phyloP scores from a whole-genome alignment of 2,113 vertebrate genomes.

The Daphoenositta chrysoptera region DNA sequence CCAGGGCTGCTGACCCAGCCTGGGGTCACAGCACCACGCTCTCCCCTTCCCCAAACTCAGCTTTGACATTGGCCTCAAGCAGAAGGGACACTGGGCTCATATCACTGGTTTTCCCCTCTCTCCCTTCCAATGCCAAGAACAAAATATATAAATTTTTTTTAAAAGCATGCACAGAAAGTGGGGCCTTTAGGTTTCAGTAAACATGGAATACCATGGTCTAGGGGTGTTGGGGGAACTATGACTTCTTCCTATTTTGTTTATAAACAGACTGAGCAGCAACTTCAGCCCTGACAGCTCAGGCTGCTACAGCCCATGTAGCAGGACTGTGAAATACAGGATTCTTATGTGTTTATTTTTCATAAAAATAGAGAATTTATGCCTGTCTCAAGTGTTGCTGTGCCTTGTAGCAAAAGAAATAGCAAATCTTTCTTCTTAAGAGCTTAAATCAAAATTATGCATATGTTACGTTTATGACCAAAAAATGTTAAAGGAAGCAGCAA shows the following conservation, averaged over 20 bases:
- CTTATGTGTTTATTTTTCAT: neutral
- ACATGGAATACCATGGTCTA: neutral
- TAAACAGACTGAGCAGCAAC: neutral
- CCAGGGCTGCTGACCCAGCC: neutral
- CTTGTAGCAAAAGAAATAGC: neutral
- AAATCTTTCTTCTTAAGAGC: neutral
- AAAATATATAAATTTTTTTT: neutral
- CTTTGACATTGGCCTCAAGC: neutral
- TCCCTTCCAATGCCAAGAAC: neutral
- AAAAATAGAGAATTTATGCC: neutral
- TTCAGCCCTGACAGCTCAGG: neutral
- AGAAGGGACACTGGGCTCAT: neutral
- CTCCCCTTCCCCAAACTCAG: neutral
- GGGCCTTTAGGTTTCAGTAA: neutral
- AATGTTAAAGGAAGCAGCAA: neutral
- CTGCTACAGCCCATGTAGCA: neutral
- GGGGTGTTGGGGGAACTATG: neutral
- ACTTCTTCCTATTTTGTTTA: neutral
- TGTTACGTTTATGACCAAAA: neutral
- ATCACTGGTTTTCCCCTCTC: neutral
- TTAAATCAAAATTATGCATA: neutral
- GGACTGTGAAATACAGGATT: neutral
- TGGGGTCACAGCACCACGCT: fast-evolving
- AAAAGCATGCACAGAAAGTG: neutral
- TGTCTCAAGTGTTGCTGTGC: neutral